These are phyloP conservation scores for Takifugu flavidus DNA, from an alignment of 2,113 vertebrate genomes.

Conservation along the genomic window DNA sequence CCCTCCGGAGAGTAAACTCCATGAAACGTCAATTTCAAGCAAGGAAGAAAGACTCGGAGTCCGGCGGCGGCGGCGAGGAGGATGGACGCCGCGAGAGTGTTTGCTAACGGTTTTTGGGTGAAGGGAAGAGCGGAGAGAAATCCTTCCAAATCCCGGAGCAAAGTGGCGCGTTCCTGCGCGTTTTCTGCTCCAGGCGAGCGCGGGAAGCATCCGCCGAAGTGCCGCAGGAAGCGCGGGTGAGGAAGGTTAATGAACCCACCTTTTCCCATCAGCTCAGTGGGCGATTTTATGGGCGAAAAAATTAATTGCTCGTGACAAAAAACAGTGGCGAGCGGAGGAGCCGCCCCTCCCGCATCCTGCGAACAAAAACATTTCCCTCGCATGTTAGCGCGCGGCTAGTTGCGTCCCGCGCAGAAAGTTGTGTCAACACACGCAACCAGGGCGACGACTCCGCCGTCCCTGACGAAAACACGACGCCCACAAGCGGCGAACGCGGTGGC, in stretches of 20 bases:
- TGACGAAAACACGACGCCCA: conserved; percentile 52
- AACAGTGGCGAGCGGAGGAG: conserved; percentile 51
- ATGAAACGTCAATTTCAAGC: conserved; percentile 67
- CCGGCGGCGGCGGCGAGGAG: conserved; percentile 3
- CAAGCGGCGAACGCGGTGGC: conserved; percentile 34
- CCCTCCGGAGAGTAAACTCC: conserved; percentile 54
- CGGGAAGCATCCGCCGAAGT: conserved; percentile 53
- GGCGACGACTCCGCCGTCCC: conserved; percentile 11
- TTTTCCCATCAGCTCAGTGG: conserved; percentile 65
- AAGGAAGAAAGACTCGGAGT: conserved; percentile 31
- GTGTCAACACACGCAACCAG: conserved; percentile 33
- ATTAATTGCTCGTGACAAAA: conserved; percentile 79
- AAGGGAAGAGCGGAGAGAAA: background rate
- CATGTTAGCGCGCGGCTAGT: conserved; percentile 60
- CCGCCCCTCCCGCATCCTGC: conserved; percentile 64
- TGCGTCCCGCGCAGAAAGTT: conserved; percentile 21
- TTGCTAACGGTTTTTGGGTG: background rate
- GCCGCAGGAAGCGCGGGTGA: conserved; percentile 59
- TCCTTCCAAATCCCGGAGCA: conserved; percentile 35
- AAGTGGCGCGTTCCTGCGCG: conserved; percentile 47
- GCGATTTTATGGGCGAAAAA: conserved; percentile 61
- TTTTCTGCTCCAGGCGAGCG: conserved; percentile 45
- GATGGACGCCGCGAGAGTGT: background rate
- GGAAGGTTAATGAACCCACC: conserved; percentile 73
- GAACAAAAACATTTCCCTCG: conserved; percentile 73